phyloP scores from a whole-genome alignment of 2,113 vertebrate species.

The Xiphorhynchus elegans region DNA sequence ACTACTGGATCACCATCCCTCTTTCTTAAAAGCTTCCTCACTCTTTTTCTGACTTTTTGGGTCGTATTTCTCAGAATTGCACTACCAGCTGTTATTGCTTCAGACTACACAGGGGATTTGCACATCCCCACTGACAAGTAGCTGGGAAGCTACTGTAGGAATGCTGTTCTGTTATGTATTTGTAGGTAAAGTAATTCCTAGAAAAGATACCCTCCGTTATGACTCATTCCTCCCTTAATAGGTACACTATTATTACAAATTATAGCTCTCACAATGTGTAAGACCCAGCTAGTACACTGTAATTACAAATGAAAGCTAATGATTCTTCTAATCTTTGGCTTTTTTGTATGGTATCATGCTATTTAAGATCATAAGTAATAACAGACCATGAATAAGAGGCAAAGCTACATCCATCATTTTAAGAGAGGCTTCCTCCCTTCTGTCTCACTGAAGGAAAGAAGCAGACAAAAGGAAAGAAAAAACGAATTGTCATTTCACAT shows the following conservation, averaged over 20 bases:
- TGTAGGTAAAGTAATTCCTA: neutral
- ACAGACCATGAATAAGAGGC: neutral
- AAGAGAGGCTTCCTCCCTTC: neutral
- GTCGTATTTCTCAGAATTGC: neutral
- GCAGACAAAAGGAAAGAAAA: neutral
- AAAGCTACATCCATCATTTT: neutral
- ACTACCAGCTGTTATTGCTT: neutral
- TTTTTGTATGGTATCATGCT: neutral
- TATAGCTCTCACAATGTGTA: neutral
- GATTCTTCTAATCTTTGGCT: neutral
- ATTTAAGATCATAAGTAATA: conserved; percentile 13
- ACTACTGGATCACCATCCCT: neutral
- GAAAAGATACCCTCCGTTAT: neutral
- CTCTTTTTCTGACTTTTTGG: neutral
- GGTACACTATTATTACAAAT: neutral
- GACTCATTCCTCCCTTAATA: neutral
- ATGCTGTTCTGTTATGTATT: neutral
- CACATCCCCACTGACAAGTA: neutral
- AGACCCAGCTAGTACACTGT: neutral
- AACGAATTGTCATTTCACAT: neutral
- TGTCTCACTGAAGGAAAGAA: neutral
- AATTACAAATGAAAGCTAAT: neutral
- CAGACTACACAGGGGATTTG: neutral
- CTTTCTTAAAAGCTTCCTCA: neutral
- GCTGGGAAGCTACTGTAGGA: neutral